phyloP scores from a whole-genome alignment of 2,888 invertebrate species.

The Tipula unca region DNA sequence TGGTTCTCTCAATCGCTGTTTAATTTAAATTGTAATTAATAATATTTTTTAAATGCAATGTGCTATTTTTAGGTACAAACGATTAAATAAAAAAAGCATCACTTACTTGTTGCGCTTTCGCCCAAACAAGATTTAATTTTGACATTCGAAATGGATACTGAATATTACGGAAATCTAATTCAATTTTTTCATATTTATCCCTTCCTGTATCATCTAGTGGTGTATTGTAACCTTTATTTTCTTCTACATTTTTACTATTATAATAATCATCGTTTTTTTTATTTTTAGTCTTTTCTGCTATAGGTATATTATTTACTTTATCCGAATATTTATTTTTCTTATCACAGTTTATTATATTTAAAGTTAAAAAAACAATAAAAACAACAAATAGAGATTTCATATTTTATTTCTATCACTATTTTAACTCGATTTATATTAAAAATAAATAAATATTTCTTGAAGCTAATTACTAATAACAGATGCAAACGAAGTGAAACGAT shows the following conservation, averaged over 20 bases:
- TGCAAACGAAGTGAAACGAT: no score
- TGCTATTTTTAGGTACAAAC: background rate
- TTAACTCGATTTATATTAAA: background rate
- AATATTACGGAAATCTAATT: conserved; percentile 56
- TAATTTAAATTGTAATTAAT: background rate
- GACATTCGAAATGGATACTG: conserved; percentile 85
- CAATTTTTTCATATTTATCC: conserved; percentile 34
- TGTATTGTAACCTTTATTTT: background rate
- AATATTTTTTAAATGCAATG: background rate
- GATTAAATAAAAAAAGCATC: background rate
- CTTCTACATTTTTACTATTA: background rate
- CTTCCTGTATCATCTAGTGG: background rate
- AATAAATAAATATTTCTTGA: background rate
- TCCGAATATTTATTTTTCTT: conserved; percentile 57
- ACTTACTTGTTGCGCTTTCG: conserved; percentile 79
- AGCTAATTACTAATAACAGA: no score
- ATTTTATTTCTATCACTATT: background rate
- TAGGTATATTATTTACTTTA: conserved; percentile 40
- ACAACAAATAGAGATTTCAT: background rate
- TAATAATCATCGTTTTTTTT: conserved; percentile 30
- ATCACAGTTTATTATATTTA: conserved; percentile 18
- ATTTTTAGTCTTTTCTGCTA: conserved; percentile 38
- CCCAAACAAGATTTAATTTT: conserved; percentile 82
- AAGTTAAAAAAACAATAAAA: background rate
- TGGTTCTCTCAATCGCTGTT: conserved; percentile 64